phyloP scores from a whole-genome alignment of 37 sponge, comb jelly and placozoan species.

The Eunapius fragilis region DNA sequence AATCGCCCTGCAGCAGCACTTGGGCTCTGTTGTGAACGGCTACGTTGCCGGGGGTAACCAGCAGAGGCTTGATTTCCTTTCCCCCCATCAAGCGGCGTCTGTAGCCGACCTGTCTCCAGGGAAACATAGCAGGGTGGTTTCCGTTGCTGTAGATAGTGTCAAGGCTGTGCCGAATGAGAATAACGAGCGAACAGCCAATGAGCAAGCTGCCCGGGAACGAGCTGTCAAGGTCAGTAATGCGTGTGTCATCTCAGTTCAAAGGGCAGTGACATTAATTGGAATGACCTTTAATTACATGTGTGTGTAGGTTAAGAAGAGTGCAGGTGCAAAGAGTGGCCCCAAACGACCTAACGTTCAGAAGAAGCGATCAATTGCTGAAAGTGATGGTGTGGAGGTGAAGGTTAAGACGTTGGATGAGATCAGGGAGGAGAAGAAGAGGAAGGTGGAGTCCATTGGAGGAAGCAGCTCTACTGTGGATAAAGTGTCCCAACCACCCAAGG shows the following conservation, averaged over 20 bases:
- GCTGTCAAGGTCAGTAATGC: neutral
- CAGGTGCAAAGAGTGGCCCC: too few species aligned
- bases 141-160: neutral
- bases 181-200: neutral
- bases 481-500: neutral
- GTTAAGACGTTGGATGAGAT: conserved; percentile 72
- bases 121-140: neutral
- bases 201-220: neutral
- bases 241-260: neutral
- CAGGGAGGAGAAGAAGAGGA: conserved; percentile 35
- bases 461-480: neutral
- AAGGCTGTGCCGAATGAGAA: neutral
- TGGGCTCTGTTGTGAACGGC: neutral
- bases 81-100: neutral
- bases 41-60: neutral
- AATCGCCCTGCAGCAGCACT: neutral
- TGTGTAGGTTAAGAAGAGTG: neutral
- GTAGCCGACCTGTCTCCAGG: neutral
- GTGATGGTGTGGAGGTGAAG: conserved; percentile 9
- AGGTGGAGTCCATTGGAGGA: neutral
- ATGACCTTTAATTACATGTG: neutral
- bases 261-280: neutral
- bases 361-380: neutral
- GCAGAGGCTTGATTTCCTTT: neutral
- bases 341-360: too few species aligned